Percentiles rank a stretch among this genome's conserved stretches.
These are phyloP conservation scores for Sakesphorus luctuosus DNA, from an alignment of 2,113 vertebrate genomes.

Conservation along the genomic window DNA sequence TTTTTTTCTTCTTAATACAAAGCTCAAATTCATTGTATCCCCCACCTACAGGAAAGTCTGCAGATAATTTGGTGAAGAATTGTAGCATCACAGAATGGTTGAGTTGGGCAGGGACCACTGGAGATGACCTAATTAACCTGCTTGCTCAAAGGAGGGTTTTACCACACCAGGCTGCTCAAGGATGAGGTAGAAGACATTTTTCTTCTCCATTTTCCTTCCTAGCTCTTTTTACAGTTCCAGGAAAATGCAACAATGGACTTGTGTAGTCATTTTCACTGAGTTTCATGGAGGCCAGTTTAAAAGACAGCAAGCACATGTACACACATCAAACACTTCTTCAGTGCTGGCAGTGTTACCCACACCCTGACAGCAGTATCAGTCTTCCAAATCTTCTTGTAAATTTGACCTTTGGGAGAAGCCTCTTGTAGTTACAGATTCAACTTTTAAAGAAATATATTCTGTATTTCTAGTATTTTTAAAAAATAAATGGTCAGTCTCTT, in stretches of 20 bases:
- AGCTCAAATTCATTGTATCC: neutral
- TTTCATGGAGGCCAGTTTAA: neutral
- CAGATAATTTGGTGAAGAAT: neutral
- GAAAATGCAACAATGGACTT: neutral
- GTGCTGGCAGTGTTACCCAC: neutral
- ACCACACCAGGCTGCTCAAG: neutral
- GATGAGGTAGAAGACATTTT: neutral
- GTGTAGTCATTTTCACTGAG: neutral
- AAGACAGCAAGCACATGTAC: rapidly evolving
- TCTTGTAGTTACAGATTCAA: neutral
- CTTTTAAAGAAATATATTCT: neutral
- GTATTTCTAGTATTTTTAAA: neutral
- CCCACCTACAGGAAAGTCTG: neutral
- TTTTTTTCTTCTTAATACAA: neutral
- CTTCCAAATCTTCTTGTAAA: neutral
- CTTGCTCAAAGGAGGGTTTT: neutral
- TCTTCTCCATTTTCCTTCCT: neutral
- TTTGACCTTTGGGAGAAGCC: neutral
- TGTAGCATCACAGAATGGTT: neutral
- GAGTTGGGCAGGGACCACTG: neutral
- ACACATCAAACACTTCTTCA: neutral
- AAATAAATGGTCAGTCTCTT: neutral
- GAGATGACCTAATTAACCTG: neutral
- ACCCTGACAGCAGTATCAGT: neutral
- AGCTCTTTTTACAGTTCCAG: neutral